Evolutionary conservation across 2,797 vertebrate species (phyloP), one percentile per base, ranked within the genome.

Genomic region (Malacoctenus gilli): DNA sequence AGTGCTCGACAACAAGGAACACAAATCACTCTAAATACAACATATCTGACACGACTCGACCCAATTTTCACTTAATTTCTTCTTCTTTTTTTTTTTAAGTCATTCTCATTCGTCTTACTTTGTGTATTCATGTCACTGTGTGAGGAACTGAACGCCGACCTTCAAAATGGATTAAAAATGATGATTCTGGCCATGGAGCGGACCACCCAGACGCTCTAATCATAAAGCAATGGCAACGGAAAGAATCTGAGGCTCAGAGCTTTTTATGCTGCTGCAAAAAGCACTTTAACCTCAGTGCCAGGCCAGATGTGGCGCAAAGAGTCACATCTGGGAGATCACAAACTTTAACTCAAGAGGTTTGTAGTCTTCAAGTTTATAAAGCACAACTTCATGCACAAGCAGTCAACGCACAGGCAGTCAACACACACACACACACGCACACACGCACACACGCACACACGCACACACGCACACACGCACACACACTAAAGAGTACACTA

Each of bases 251-350:
- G 48, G 62, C 46, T 71, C 67, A 77, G 72, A 73, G 60, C 51
- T 56, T 64, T 68, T 70, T n/a, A 68, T 76, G 62, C 59, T 31
- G 23, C 69, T 58, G 38, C 48, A 68, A 75, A 66, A 78, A 49
- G 68, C 68, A 75, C 68, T 72, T 66, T 38, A 68, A 75, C 59
- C 58, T 55, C 25, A 3, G 55, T 66, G 56, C 72, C 59, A 66
- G 66, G 60, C 57, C 75, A 79, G 82, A 84, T 80, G 73, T 59
- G 56, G 72, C 53, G 53, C 55, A 65, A 75, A 61, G 59, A 78
- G 50, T 78, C 57, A 70, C 69, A 70, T 68, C 58, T 53, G 49
- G 73, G 59, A 43, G 64, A 64, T 64, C 69, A 72, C 58, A 66
- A 75, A 68, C 60, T 57, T 52, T 49, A 77, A 79, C 50, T 28